Evolutionary conservation across 2,113 vertebrate species (phyloP).

Genomic region (Tinamus guttatus): DNA sequence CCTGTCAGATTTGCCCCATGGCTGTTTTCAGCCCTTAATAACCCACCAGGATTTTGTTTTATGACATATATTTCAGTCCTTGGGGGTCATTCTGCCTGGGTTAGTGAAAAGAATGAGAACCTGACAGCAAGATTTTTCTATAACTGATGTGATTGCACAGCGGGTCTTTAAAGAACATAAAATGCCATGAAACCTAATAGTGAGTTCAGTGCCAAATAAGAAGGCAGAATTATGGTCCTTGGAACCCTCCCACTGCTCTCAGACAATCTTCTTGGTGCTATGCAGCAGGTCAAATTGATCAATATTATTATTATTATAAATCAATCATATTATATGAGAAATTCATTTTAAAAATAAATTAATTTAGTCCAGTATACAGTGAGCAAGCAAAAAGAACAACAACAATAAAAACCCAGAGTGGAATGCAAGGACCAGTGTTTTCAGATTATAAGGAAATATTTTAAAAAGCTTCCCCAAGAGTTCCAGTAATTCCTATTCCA

Average conservation of each 20-base stretch:
- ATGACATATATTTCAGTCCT: conserved; percentile 31
- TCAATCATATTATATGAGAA: neutral
- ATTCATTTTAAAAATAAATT: neutral
- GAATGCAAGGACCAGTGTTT: neutral
- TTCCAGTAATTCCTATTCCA: neutral
- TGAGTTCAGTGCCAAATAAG: conserved; percentile 34
- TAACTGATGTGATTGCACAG: conserved; percentile 34
- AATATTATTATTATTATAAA: neutral
- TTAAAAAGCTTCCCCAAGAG: neutral
- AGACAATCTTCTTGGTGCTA: neutral
- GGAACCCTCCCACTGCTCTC: neutral
- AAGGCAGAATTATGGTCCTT: neutral
- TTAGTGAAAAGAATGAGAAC: conserved; percentile 32
- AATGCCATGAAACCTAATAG: conserved; percentile 1
- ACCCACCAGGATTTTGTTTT: conserved; percentile 36
- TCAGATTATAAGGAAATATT: neutral
- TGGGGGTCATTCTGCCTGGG: conserved; percentile 1
- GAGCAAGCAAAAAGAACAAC: neutral
- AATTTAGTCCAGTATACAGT: neutral
- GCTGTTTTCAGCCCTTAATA: conserved; percentile 34
- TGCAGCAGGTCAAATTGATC: neutral
- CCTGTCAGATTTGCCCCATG: conserved; percentile 26
- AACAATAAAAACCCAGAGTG: neutral
- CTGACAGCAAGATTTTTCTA: neutral
- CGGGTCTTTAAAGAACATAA: conserved; percentile 45